phyloP scores from a whole-genome alignment of 2,888 invertebrate genomes.

The Andricus quercusramuli region DNA sequence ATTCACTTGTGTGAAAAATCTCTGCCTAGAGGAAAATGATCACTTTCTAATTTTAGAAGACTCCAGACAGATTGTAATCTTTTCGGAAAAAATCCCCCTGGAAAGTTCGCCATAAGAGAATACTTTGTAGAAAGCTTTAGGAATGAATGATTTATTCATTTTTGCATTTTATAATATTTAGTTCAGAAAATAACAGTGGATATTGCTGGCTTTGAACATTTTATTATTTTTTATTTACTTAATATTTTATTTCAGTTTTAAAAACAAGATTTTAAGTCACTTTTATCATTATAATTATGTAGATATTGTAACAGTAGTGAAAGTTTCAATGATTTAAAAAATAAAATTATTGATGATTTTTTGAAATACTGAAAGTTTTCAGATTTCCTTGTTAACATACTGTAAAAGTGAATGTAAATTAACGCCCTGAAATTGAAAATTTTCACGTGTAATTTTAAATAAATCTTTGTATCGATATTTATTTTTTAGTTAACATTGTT shows the following conservation, averaged over 20 bases:
- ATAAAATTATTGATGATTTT: neutral
- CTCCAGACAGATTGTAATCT: neutral
- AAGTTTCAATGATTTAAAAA: neutral
- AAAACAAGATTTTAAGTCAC: neutral
- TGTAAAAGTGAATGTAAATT: too few species aligned
- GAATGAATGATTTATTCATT: neutral
- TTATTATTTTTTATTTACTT: neutral
- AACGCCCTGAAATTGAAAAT: too few species aligned
- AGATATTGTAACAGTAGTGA: neutral
- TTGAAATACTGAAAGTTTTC: neutral
- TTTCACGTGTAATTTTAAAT: too few species aligned
- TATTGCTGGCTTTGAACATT: neutral
- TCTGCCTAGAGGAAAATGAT: neutral
- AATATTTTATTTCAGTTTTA: neutral
- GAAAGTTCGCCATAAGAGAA: constrained; percentile 34
- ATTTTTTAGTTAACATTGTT: too few species aligned
- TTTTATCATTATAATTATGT: neutral
- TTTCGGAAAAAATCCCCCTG: constrained; percentile 20
- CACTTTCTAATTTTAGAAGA: constrained; percentile 37
- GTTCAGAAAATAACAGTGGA: too few species aligned
- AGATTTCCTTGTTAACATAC: neutral
- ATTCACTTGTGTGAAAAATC: neutral
- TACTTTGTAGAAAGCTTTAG: constrained; percentile 16
- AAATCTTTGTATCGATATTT: too few species aligned
- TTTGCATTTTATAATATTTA: neutral